These are phyloP conservation scores for Bombus difficillimus DNA, from an alignment of 1,140 invertebrate genomes.

Conservation along the genomic window DNA sequence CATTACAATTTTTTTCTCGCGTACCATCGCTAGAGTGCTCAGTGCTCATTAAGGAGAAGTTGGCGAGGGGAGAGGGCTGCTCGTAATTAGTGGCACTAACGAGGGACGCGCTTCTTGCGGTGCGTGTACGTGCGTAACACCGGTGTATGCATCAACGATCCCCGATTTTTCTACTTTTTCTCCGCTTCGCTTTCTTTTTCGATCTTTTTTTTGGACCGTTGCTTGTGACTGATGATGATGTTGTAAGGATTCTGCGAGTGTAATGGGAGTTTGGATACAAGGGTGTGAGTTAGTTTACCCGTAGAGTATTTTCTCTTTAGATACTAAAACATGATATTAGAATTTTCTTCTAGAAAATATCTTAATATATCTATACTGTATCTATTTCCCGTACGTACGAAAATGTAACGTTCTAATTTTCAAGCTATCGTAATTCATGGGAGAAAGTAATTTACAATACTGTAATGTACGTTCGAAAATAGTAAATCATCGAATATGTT, in stretches of 20 bases:
- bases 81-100: constrained; percentile 78
- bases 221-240: neutral
- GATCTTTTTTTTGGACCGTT: neutral
- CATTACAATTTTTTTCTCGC: constrained; percentile 63
- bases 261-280: neutral
- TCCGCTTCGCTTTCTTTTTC: neutral
- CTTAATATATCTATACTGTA: too few relatives aligned
- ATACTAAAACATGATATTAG: too few relatives aligned
- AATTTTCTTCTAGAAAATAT: too few relatives aligned
- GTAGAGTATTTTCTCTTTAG: neutral
- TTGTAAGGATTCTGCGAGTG: neutral
- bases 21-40: constrained; percentile 56
- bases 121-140: constrained; percentile 58
- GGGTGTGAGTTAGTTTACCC: neutral
- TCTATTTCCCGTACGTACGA: too few relatives aligned
- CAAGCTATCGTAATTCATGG: too few relatives aligned
- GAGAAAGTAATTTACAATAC: too few relatives aligned
- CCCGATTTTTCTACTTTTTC: constrained; percentile 18
- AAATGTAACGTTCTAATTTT: too few relatives aligned
- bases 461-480: too few relatives aligned
- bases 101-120: constrained; percentile 75
- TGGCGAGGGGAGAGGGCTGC: constrained; percentile 36
- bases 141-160: constrained; percentile 46
- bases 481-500: too few relatives aligned
- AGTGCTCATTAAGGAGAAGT: constrained; percentile 63